Base-by-base conservation (phyloP, 2,113 vertebrate genomes). In the Malaclemys terrapin region DNA sequence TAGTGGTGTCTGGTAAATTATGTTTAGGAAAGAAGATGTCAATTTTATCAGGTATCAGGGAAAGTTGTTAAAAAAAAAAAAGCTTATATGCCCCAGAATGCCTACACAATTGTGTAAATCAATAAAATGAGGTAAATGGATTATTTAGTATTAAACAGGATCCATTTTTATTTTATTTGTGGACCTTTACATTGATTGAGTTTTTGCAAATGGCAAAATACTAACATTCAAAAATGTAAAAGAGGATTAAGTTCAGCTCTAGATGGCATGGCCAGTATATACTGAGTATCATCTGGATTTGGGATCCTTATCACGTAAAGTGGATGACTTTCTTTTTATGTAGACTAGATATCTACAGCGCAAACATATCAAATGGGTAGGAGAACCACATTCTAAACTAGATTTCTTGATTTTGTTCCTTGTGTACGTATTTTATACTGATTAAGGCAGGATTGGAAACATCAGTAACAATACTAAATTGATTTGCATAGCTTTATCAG, bases 261-360 rank as follows among this genome's bases (percentile, higher is more conserved):
- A 42, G 22, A 9, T 80, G 27, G 11, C 84, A 75, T 20, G 0
- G 0, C 53, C 82, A 42, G 4, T 9, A 8, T 75, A 49, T 17
- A 76, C 31, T 25, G 25, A 81, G 83, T 84, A 1, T 5, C 72
- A 10, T 25, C 10, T 57, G 42, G 29, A 85, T 24, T 52, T 17
- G 62, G 80, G 20, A 5, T 16, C 22, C 53, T 75, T 62, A 35
- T 89, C 4, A 8, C 31, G 5, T 20, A 8, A 4, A 29, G 24
- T 22, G 76, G 57, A 12, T 25, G 19, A 10, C 9, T 89, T 12
- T 76, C 47, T 82, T 72, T 54, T 6, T 54, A 54, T 27, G 20
- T 79, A 35, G 25, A 59, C 56, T 82, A 69, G 35, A 69, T 20
- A 38, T n/a, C 31, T 35, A 69, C 65, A 35, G 35, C 25, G 79